Evolutionary conservation across 1,140 invertebrate genomes (phyloP).

Genomic region (Cecropterus lyciades): DNA sequence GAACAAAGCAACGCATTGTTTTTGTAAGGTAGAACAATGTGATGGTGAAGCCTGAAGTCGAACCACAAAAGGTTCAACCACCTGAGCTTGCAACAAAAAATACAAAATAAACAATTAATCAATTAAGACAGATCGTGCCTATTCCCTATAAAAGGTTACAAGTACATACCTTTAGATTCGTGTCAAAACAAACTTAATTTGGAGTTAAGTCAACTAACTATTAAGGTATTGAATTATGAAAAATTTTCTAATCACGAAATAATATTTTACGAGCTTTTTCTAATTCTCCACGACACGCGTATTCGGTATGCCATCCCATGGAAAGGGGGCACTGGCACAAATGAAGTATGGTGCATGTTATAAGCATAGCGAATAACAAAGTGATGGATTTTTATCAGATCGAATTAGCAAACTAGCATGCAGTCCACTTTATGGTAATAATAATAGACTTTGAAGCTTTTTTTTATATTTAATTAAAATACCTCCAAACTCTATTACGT

Average conservation of each 20-base stretch:
- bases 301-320: conserved; percentile 29
- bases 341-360: not conserved
- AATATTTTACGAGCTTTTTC: conserved; percentile 22
- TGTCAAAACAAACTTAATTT: conserved; percentile 8
- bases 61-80: too few relatives aligned
- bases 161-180: not conserved
- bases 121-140: not conserved
- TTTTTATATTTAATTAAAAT: too few relatives aligned
- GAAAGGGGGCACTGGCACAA: conserved; percentile 35
- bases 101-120: not conserved
- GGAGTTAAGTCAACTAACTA: conserved; percentile 4
- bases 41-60: too few relatives aligned
- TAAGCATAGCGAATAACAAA: not conserved
- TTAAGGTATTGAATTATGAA: conserved; percentile 10
- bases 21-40: too few relatives aligned
- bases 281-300: conserved; percentile 29
- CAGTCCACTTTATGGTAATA: too few relatives aligned
- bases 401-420: too few relatives aligned
- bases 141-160: not conserved
- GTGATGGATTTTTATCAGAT: too few relatives aligned
- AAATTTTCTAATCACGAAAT: conserved; percentile 22
- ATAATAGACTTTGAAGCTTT: too few relatives aligned
- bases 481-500: too few relatives aligned
- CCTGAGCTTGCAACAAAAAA: too few relatives aligned
- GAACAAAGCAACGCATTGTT: too few relatives aligned